Evolutionary conservation across 2,797 vertebrate genomes (phyloP), one percentile per base, ranked within the genome.

Genomic region (Gallinago stenura): DNA sequence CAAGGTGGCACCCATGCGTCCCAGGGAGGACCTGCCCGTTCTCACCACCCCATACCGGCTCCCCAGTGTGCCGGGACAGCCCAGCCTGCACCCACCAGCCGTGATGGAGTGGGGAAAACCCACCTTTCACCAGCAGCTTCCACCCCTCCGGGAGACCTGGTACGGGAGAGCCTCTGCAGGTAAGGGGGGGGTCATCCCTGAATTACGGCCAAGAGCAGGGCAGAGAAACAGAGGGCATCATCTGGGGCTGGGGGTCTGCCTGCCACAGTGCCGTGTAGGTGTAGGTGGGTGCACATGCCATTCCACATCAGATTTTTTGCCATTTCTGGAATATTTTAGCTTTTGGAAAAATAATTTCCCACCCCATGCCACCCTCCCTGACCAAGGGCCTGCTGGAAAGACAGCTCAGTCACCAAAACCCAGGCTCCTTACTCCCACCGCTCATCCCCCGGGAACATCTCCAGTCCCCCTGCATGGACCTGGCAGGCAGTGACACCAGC

Each of bases 1-100:
- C 90, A 98, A 97, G 97, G 99, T 99, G 76, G 97, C 96, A 35
- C 98, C 99, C 7, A 94, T 98, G 94, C 39, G 71, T 15, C 21
- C 25, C 12, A 56, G 73, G 73, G 96, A 90, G 89, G 93, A 75
- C 75, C 69, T 89, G 28, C 48, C 54, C 0, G 1, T 35, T 56
- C 12, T 66, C n/a, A 0, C 16, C 18, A 19, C 75, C 18, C 64
- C 61, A 0, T 50, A 14, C 3, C 4, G 2, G 41, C 54, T 90
- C 6, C 43, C 77, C 37, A 11, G 64, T 1, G 7, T 30, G 76
- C 89, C 33, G 1, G 95, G 83, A 83, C 76, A 86, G 81, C 87
- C 65, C 61, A 61, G 48, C 64, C 73, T 33, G 1, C 37, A 43
- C 16, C 41, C 26, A 0, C 66, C 60, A 0, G 12, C 56, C 1